These are phyloP conservation scores for Hyla sarda DNA, from an alignment of 2,113 vertebrate genomes.

Conservation along the genomic window DNA sequence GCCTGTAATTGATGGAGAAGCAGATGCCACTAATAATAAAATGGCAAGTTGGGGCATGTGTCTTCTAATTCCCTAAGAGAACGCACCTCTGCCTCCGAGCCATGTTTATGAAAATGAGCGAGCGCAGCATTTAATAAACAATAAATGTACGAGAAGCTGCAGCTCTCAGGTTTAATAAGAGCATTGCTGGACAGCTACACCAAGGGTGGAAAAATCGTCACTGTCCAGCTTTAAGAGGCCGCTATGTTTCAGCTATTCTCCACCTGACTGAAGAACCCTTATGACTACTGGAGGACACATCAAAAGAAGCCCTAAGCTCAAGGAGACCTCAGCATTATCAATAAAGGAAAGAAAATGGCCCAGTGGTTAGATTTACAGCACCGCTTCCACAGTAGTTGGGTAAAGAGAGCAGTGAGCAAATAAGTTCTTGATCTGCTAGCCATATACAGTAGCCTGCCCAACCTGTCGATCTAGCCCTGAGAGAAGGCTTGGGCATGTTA, in stretches of 20 bases:
- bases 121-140: slow-evolving; percentile 2
- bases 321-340: too few relatives aligned
- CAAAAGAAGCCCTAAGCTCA: not conserved
- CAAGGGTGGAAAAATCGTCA: not conserved
- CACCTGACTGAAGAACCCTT: too few relatives aligned
- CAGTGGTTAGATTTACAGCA: too few relatives aligned
- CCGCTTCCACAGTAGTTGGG: too few relatives aligned
- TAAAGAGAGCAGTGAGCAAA: too few relatives aligned
- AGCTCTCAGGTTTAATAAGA: not conserved
- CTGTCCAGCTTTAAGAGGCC: not conserved
- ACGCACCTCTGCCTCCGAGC: not conserved
- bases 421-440: too few relatives aligned
- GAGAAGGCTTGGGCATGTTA: too few relatives aligned
- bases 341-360: too few relatives aligned
- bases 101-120: not conserved
- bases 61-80: slow-evolving; percentile 25
- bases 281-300: too few relatives aligned
- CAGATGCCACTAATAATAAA: slow-evolving; percentile 47
- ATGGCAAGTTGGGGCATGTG: slow-evolving; percentile 40
- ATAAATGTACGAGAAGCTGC: not conserved
- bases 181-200: not conserved
- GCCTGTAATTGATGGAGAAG: slow-evolving; percentile 43
- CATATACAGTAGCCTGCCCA: too few relatives aligned
- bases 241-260: not conserved
- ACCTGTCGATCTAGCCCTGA: too few relatives aligned